A percentile compares a stretch with the other conserved stretches of the same genome.
Evolutionary conservation across 2,113 vertebrate species (phyloP).

Genomic region (Ciconia boyciana): DNA sequence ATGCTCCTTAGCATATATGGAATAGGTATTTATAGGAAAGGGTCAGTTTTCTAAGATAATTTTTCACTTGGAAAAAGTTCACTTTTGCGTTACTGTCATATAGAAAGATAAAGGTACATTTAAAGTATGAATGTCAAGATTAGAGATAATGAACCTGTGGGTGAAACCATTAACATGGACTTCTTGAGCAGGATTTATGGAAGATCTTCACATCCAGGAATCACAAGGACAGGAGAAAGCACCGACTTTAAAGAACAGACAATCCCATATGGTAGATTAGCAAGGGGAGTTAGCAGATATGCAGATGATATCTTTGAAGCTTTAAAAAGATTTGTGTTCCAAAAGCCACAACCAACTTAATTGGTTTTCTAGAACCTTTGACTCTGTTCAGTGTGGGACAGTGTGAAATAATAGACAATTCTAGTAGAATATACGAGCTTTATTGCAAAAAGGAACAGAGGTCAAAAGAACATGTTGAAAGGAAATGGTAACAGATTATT

Average conservation of each 20-base stretch:
- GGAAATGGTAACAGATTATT: neutral
- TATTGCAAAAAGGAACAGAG: neutral
- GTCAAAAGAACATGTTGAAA: neutral
- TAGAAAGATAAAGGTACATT: neutral
- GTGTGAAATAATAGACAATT: neutral
- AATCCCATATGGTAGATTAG: neutral
- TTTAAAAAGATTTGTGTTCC: neutral
- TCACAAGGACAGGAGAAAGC: neutral
- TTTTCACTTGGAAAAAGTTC: neutral
- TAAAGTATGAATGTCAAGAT: neutral
- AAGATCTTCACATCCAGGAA: neutral
- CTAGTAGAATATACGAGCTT: neutral
- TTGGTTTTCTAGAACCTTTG: conserved; percentile 5
- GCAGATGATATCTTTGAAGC: neutral
- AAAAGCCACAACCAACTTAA: neutral
- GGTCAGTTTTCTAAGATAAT: neutral
- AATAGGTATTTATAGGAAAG: neutral
- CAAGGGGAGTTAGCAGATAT: neutral
- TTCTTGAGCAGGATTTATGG: neutral
- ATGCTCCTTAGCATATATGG: neutral
- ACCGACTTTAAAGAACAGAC: neutral
- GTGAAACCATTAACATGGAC: neutral
- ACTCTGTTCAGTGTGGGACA: neutral
- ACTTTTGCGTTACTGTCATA: neutral
- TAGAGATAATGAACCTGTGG: neutral